These are phyloP conservation scores for Tragelaphus imberbis DNA, from an alignment of 2,113 vertebrate genomes.

Conservation along the genomic window DNA sequence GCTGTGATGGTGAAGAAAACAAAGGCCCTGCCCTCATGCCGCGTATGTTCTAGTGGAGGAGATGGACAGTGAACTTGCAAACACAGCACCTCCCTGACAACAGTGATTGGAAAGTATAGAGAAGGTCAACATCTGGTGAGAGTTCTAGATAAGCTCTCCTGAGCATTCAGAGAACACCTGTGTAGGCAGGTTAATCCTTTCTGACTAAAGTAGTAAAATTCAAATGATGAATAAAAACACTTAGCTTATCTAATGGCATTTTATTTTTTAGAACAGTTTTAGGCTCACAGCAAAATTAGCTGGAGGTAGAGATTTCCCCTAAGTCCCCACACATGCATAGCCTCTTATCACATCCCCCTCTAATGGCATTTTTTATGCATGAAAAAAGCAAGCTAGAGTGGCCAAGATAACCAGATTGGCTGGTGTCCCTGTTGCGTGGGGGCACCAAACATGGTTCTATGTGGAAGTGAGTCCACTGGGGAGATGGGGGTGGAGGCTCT, in stretches of 20 bases:
- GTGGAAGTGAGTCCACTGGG: neutral
- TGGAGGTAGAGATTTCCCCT: neutral
- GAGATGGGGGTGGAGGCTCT: neutral
- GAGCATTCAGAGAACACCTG: neutral
- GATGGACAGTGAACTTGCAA: neutral
- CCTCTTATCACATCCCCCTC: neutral
- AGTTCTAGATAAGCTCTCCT: neutral
- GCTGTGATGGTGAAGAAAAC: neutral
- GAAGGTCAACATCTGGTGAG: neutral
- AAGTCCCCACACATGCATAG: neutral
- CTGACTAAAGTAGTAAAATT: conserved; percentile 11
- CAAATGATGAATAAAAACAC: neutral
- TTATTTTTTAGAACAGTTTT: neutral
- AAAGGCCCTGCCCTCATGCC: neutral
- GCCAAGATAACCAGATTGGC: neutral
- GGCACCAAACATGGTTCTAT: neutral
- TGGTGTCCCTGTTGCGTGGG: neutral
- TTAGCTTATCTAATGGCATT: neutral
- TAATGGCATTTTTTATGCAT: neutral
- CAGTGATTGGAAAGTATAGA: neutral
- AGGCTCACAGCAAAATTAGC: neutral
- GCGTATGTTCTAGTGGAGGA: neutral
- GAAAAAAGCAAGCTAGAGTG: neutral
- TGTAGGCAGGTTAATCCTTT: neutral
- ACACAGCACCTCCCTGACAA: neutral